Percentiles rank a stretch among this genome's conserved stretches.
Conservation (phyloP, 2,113 vertebrate genomes). For the Pelmatolapia mariae region DNA sequence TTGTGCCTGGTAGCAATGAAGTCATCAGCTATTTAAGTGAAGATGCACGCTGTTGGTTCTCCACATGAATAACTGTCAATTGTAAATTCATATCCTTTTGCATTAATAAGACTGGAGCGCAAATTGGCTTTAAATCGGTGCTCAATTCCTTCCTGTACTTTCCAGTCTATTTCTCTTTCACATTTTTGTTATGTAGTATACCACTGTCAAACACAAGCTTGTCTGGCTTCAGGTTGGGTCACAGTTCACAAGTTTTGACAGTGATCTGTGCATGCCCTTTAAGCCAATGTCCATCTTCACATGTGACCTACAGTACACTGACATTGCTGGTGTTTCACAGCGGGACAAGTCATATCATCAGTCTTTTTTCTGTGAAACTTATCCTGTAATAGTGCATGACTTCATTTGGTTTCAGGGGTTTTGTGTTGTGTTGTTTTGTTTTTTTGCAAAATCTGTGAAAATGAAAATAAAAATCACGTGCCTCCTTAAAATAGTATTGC, state of each 20-base stretch:
- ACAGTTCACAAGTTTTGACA: slow-evolving; percentile 35
- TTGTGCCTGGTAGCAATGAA: slow-evolving; percentile 62
- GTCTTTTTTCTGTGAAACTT: neutral
- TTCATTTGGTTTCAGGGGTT: neutral
- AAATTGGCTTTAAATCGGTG: neutral
- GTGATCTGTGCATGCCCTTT: slow-evolving; percentile 45
- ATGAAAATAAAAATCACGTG: neutral
- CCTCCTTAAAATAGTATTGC: neutral
- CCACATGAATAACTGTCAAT: slow-evolving; percentile 66
- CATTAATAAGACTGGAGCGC: slow-evolving; percentile 54
- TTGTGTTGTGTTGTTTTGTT: neutral
- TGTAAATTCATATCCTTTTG: slow-evolving; percentile 62
- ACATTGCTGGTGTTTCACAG: slow-evolving; percentile 33
- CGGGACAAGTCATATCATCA: neutral
- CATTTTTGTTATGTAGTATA: neutral
- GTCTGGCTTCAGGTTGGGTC: slow-evolving; percentile 11
- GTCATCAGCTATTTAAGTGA: slow-evolving; percentile 63
- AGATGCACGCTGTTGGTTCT: slow-evolving; percentile 51
- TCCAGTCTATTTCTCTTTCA: neutral
- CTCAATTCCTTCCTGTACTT: neutral
- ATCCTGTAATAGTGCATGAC: neutral
- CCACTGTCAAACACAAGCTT: neutral
- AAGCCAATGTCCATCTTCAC: slow-evolving; percentile 8
- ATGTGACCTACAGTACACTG: slow-evolving; percentile 20
- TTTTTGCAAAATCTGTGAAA: neutral